Base-by-base conservation (phyloP, 2,113 vertebrate genomes). In the Cairina moschata region DNA sequence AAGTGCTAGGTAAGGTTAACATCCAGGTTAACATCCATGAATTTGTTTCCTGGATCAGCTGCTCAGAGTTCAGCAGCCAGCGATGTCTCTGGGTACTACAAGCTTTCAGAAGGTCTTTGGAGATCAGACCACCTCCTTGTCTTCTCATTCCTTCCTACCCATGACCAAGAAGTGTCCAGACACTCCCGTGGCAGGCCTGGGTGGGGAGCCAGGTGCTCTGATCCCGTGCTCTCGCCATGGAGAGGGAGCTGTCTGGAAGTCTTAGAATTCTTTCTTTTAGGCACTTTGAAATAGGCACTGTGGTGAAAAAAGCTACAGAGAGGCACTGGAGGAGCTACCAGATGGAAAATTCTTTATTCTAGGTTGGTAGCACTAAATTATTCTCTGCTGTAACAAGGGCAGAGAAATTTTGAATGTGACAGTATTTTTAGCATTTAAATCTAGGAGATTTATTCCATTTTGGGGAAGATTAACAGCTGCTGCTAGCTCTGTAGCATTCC, bases 341-440 rank as follows among this genome's bases (percentile, higher is more conserved):
- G 60, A 38, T 93, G 91, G 91, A 85, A 75, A 16, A 36, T 79
- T 36, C 84, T 62, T 29, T 40, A 1, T 2, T 85, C 75, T 85
- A 3, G 71, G 63, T 23, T 2, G 28, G 59, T 48, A 80, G 78
- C 72, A 58, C 2, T 2, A 65, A 69, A 58, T 59, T 87, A 73
- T 86, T 95, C 75, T 75, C 62, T 83, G 66, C 77, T 89, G 38
- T 79, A 92, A 82, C 66, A 69, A 83, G 75, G 78, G 82, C 94
- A 95, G 81, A 23, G 84, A 79, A 81, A 58, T 90, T 79, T 90
- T 76, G 87, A 76, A 55, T 48, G 84, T 90, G 89, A 32, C 36
- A 34, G 67, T 95, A 96, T 90, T 91, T 93, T 88, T 90, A 93
- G 91, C 79, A 32, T 34, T 77, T 86, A 60, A 59, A 17, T 90